Base-by-base conservation (phyloP, 2,797 vertebrate genomes). In the Melanotaenia pygmaea region DNA sequence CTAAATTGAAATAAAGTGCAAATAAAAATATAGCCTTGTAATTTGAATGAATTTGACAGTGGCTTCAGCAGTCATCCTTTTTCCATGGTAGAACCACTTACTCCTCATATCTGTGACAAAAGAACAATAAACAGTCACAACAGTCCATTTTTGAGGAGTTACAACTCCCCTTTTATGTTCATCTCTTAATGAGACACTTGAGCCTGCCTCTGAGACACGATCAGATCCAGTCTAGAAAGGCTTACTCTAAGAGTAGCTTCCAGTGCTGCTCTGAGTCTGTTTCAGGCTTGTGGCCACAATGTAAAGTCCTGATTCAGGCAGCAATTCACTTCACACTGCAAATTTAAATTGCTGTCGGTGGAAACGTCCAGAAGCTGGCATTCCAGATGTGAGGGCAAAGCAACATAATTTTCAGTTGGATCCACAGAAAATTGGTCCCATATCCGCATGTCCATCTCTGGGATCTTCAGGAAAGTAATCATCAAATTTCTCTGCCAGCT, bases 321-420 rank as follows among this genome's bases (percentile, higher is more conserved):
- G 13, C 20, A 26, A 76, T 43, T 67, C 67, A 71, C 57, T 13
- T 13, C 30, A 18, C 30, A 30, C 30, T 30, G 30, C 30, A 30
- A 30, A 5, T 30, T 30, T 30, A 30, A 30, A 30, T 30, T 16
- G 24, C 30, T 68, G n/a, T 11, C 60, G 30, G 24, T 47, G 16
- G 40, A 30, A 45, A 62, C 24, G 45, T 62, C 60, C 37, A 45
- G 24, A 18, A 62, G 60, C 60, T 28, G 18, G 2, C 3, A 59
- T 59, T 62, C 24, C 59, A 62, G 37, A 43, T 40, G 14, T 62
- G 38, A 16, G 16, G 38, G 60, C 60, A 62, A 62, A 20, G 16
- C 38, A 43, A 45, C 38, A 45, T 43, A 3, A 16, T 43, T 62
- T 45, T 28, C 38, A 45, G 38, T 28, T 14, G 14, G 13, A 40